Evolutionary conservation across 2,113 vertebrate species (phyloP).

Genomic region (Misgurnus anguillicaudatus): DNA sequence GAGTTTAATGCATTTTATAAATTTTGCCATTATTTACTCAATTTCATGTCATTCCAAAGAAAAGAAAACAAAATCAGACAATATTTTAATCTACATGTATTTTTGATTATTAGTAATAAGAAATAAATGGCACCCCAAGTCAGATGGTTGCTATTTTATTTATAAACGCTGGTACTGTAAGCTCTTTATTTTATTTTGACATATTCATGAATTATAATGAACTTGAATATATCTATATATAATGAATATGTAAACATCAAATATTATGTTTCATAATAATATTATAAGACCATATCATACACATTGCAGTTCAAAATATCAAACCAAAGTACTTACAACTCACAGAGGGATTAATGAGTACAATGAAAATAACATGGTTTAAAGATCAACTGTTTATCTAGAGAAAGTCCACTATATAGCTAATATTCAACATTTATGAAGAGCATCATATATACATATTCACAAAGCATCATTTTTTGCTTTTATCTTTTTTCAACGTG

Average conservation of each 20-base stretch:
- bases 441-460: conserved; percentile 70
- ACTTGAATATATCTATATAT: conserved; percentile 68
- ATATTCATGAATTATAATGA: conserved; percentile 75
- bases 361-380: conserved; percentile 66
- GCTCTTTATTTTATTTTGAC: conserved; percentile 77
- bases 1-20: too few relatives aligned
- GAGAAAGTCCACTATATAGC: conserved; percentile 66
- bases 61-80: too few relatives aligned
- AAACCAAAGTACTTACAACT: conserved; percentile 66
- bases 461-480: conserved; percentile 58
- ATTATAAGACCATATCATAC: conserved; percentile 54
- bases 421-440: conserved; percentile 70
- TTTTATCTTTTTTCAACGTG: conserved; percentile 63
- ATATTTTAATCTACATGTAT: too few relatives aligned
- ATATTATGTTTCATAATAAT: conserved; percentile 55
- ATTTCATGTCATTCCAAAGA: too few relatives aligned
- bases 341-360: conserved; percentile 52
- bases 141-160: too few relatives aligned
- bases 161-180: conserved; percentile 50
- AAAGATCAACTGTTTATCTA: conserved; percentile 66
- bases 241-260: conserved; percentile 71
- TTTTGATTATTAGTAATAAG: too few relatives aligned
- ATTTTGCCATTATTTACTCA: too few relatives aligned
- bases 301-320: conserved; percentile 61
- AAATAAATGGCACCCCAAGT: too few relatives aligned